phyloP scores from a whole-genome alignment of 2,797 vertebrate genomes.

The Nannoperca obscura region DNA sequence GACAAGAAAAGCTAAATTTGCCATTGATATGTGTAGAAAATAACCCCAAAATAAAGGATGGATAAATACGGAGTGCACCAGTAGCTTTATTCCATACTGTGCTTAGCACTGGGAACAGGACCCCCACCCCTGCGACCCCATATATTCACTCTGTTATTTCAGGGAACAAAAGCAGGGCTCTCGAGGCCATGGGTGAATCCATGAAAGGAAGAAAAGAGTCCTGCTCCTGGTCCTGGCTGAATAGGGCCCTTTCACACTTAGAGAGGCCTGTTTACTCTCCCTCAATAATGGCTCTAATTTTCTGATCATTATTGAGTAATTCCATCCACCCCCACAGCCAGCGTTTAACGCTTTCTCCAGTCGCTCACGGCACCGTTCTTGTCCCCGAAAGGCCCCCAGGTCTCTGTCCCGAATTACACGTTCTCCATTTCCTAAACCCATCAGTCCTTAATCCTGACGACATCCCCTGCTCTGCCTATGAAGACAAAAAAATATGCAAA shows the following conservation, averaged over 20 bases:
- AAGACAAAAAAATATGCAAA: neutral
- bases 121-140: conserved; percentile 59
- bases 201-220: conserved; percentile 82
- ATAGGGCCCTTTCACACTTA: conserved; percentile 86
- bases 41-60: neutral
- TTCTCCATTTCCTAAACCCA: conserved; percentile 38
- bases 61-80: conserved; percentile 16
- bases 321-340: conserved; percentile 79
- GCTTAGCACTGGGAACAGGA: conserved; percentile 48
- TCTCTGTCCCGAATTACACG: conserved; percentile 39
- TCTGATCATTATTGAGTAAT: conserved; percentile 89
- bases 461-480: conserved; percentile 36
- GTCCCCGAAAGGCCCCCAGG: conserved; percentile 39
- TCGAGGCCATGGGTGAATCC: conserved; percentile 84
- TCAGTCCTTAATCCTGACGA: conserved; percentile 10
- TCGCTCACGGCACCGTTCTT: conserved; percentile 67
- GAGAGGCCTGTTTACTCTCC: conserved; percentile 88
- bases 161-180: conserved; percentile 84
- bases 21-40: conserved; percentile 18
- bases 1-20: neutral
- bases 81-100: conserved; percentile 49
- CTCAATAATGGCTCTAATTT: conserved; percentile 88
- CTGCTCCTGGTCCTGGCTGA: conserved; percentile 83
- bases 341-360: conserved; percentile 70
- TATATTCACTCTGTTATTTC: conserved; percentile 81